phyloP scores from a whole-genome alignment of 2,113 vertebrate species.

The Thalassoma bifasciatum region DNA sequence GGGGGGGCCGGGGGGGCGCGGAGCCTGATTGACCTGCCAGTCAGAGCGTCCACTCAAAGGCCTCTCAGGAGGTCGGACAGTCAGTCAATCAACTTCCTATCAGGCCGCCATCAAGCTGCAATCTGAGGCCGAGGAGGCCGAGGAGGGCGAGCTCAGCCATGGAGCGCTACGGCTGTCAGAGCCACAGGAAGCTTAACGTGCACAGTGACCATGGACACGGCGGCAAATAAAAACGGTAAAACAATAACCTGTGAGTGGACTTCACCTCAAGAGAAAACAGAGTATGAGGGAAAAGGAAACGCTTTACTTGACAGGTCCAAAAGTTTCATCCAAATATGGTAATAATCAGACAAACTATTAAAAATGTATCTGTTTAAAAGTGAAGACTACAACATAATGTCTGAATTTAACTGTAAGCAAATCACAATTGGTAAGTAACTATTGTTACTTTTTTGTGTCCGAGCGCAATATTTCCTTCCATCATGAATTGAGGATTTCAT shows the following conservation, averaged over 20 bases:
- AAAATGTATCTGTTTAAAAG: no score
- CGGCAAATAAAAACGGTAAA: constrained; percentile 17
- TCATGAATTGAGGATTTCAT: no score
- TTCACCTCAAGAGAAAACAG: not conserved
- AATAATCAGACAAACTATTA: no score
- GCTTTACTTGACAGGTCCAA: no score
- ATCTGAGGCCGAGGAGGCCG: constrained; percentile 69
- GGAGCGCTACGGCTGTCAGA: constrained; percentile 63
- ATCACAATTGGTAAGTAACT: no score
- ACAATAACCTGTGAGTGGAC: not conserved
- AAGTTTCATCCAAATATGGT: no score
- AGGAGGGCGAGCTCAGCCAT: constrained; percentile 61
- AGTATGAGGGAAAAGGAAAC: not conserved
- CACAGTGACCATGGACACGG: not conserved
- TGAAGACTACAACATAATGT: no score
- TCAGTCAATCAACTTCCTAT: constrained; percentile 82
- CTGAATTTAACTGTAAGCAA: no score
- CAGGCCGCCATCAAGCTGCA: constrained; percentile 75
- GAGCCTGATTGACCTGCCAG: constrained; percentile 82
- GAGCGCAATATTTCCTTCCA: no score
- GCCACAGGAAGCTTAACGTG: constrained; percentile 12
- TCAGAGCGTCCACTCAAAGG: constrained; percentile 63
- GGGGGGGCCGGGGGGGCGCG: constrained; percentile 51
- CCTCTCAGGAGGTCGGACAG: constrained; percentile 65
- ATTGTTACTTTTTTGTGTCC: no score